Base-by-base conservation (phyloP, 1,140 invertebrate genomes). In the Bemisia tabaci region DNA sequence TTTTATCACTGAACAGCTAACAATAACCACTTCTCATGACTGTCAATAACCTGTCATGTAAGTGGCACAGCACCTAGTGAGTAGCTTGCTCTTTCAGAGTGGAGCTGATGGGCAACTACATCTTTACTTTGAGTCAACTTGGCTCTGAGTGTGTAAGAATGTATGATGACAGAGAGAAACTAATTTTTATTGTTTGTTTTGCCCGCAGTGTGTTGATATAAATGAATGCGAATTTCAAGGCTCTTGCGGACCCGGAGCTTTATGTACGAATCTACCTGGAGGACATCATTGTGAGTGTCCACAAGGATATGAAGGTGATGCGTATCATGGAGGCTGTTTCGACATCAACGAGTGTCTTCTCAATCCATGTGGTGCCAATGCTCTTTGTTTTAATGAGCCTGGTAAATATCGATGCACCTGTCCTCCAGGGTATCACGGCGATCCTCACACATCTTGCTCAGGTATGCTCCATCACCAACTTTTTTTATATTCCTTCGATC, bases 241-340 rank as follows among this genome's bases (percentile, higher is more conserved):
- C 70, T 83, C 85, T 62, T 95, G 93, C 76, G 92, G 89, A 65
- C 80, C 81, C 58, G 85, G 85, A 68, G 91, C 93, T 17, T 78
- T 85, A 64, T 94, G 92, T 78, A 82, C 84, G 12, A 94, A 94
- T 78, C 75, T 88, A 22, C 83, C 85, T 24, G 92, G 91, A 65
- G 85, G 85, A 58, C 84, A 87, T 78, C 83, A 84, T 72, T 95
- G 93, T 80, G 83, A 87, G 70, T 96, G 93, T 77, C 89, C 89
- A 26, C 76, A 82, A 59, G 93, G 92, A 62, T 90, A 82, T 75
- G 83, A 86, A 25, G 90, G 90, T 24, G 87, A 91, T 73, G 81
- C 85, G 26, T 74, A 76, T 62, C 69, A 70, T 12, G 78, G 78
- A 21, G 87, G 87, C 64, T 91, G 87, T 71, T 71, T 73, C 22